These are phyloP conservation scores for Dichetophora obliterata DNA, from an alignment of 2,888 invertebrate species.

Conservation along the genomic window DNA sequence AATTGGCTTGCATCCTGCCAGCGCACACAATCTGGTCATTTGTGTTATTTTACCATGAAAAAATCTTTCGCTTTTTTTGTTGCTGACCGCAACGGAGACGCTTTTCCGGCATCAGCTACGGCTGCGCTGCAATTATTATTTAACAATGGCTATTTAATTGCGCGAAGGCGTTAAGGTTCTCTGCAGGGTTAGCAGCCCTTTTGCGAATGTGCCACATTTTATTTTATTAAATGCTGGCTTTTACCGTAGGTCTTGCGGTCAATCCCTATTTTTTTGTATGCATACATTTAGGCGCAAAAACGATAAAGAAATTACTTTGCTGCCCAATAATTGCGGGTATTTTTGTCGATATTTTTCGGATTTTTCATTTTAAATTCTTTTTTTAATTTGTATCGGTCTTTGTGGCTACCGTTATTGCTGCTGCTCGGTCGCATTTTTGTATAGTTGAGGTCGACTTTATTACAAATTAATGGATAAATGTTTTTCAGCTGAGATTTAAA, in stretches of 20 bases:
- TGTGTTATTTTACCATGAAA: background rate
- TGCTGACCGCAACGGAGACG: background rate
- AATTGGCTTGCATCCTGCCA: conserved; percentile 14
- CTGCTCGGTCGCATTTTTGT: background rate
- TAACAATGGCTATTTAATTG: conserved; percentile 19
- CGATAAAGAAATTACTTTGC: conserved; percentile 25
- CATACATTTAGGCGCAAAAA: background rate
- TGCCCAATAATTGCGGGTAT: conserved; percentile 12
- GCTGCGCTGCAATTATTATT: conserved; percentile 9
- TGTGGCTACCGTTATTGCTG: background rate
- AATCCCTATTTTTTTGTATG: background rate
- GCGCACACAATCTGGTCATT: conserved; percentile 28
- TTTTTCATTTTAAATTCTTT: background rate
- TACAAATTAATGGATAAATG: conserved; percentile 13
- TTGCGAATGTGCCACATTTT: background rate
- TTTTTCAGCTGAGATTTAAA: background rate
- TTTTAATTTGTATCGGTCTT: background rate
- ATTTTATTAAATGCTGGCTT: too few species aligned
- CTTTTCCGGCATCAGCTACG: too few species aligned
- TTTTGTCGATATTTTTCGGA: background rate
- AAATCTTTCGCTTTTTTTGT: background rate
- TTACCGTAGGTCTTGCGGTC: too few species aligned
- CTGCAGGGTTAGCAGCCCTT: background rate
- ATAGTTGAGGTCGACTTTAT: conserved; percentile 15
- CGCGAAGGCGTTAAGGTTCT: background rate